phyloP scores from a whole-genome alignment of 2,888 invertebrate species.

The Atrina japonica region DNA sequence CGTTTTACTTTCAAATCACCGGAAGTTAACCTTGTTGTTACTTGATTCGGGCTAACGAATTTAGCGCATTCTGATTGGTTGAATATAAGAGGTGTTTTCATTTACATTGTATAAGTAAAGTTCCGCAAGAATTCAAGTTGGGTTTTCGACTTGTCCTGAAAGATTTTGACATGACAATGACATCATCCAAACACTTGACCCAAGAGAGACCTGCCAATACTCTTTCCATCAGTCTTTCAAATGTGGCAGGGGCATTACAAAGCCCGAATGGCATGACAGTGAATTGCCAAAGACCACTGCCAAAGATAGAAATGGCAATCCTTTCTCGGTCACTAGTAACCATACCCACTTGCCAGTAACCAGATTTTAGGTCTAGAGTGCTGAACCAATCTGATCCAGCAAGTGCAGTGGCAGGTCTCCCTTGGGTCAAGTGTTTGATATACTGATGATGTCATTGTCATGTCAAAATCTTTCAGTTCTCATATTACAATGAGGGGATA shows the following conservation, averaged over 20 bases:
- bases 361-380: slow-evolving; percentile 7
- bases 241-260: slow-evolving; percentile 6
- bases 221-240: slow-evolving; percentile 19
- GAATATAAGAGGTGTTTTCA: too few relatives aligned
- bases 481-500: too few relatives aligned
- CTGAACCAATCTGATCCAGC: slow-evolving; percentile 21
- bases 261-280: slow-evolving; percentile 23
- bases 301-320: slow-evolving; percentile 12
- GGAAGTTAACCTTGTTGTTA: too few relatives aligned
- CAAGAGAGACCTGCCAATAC: slow-evolving; percentile 6
- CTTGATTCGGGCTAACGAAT: too few relatives aligned
- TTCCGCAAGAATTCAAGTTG: too few relatives aligned
- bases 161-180: background rate
- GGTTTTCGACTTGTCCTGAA: too few relatives aligned
- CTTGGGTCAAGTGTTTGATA: slow-evolving; percentile 1
- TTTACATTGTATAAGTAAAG: too few relatives aligned
- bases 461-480: background rate
- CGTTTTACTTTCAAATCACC: too few relatives aligned
- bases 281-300: slow-evolving; percentile 20
- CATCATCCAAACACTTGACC: background rate
- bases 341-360: slow-evolving; percentile 6
- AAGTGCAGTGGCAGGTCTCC: slow-evolving; percentile 13
- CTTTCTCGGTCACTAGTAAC: background rate
- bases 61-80: too few relatives aligned
- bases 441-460: background rate